Conservation (phyloP, 2,113 vertebrate species). For the Donacobius atricapilla region DNA sequence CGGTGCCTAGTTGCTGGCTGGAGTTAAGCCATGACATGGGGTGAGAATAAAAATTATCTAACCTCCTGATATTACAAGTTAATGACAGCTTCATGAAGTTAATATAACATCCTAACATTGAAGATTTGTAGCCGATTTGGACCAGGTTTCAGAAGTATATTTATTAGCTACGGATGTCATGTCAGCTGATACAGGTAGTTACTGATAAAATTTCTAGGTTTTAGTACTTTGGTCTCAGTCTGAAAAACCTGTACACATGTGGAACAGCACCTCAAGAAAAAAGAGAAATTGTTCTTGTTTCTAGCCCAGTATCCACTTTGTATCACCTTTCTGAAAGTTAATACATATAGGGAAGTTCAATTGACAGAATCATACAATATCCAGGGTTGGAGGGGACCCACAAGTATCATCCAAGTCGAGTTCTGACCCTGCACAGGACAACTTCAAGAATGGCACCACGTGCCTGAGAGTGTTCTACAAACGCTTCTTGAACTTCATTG, state of each 20-base stretch:
- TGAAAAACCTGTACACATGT: not conserved
- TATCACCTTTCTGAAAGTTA: not conserved
- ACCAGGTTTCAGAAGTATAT: not conserved
- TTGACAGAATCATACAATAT: not conserved
- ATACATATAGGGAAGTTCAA: not conserved
- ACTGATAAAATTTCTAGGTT: not conserved
- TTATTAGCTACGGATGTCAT: not conserved
- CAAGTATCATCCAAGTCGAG: accelerated
- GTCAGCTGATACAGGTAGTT: not conserved
- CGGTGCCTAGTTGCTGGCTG: not conserved
- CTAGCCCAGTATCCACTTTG: not conserved
- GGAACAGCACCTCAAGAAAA: not conserved
- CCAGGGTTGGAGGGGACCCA: not conserved
- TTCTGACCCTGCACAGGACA: not conserved
- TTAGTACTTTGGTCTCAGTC: not conserved
- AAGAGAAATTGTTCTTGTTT: not conserved
- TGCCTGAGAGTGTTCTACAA: not conserved
- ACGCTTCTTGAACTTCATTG: not conserved
- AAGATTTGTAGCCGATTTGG: not conserved
- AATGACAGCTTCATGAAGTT: not conserved
- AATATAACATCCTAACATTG: not conserved
- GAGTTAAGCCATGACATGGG: not conserved
- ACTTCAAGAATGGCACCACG: accelerated
- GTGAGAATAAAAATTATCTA: not conserved
- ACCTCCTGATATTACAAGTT: not conserved